Base-by-base conservation (phyloP, 1,140 invertebrate genomes). In the Diorhabda elongata region DNA sequence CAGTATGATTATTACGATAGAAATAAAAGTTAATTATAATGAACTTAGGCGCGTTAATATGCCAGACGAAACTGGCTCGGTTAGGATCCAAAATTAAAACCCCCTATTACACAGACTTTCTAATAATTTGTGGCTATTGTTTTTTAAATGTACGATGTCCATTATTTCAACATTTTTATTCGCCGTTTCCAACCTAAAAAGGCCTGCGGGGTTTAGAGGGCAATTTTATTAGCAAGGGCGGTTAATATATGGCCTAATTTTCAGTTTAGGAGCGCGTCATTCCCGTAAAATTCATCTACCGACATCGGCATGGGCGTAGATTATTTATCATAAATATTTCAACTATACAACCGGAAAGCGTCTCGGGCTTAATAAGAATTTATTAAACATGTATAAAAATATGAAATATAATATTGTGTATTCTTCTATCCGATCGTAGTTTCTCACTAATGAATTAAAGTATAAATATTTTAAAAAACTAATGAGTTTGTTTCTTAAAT, bases 161-260 rank as follows among this genome's bases (percentile, higher is more conserved):
- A 67, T 67, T 67, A 67, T 67, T 67, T 60, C n/a, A 60, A 67
- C 65, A 67, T 67, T 67, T 67, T 67, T 61, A 67, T 67, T 59
- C 58, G 58, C 43, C 44, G 8, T 26, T 42, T 67, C 58, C 58
- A 43, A 42, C 58, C 11, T 41, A 42, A 11, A 67, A 60, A 58
- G 65, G 58, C 58, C 58, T 59, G 57, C 57, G 41, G n/a, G 65
- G 65, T 59, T 67, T 67, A 60, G 65, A 44, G 65, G 65, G 52
- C 58, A 67, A 67, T 60, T 67, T 67, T 67, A 67, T 67, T 67
- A 60, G 65, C 45, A 45, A 59, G 65, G 65, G 57, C 11, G 65
- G 65, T 67, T 67, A 67, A 67, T 67, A 67, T 67, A 67, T 67
- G 11, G 65, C 58, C 58, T 60, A 43, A 67, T 67, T 67, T 57